Evolutionary conservation across 2,888 invertebrate species (phyloP).

Genomic region (Deilephila porcellus): DNA sequence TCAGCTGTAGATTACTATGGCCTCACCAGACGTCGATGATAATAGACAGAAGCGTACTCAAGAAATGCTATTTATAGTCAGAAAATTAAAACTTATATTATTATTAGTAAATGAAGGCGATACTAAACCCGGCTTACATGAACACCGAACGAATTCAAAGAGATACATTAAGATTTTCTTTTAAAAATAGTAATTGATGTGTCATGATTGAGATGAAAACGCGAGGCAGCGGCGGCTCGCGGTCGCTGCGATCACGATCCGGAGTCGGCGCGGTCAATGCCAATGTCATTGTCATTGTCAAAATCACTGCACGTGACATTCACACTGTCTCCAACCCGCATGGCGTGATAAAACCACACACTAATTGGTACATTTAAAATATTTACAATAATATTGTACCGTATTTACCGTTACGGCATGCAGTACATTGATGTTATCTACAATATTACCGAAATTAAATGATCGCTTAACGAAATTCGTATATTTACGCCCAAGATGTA

Average conservation of each 20-base stretch:
- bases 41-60: no score
- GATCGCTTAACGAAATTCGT: no score
- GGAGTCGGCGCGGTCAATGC: conserved; percentile 59
- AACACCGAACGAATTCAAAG: no score
- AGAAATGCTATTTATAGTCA: no score
- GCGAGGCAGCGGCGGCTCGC: conserved; percentile 34
- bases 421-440: no score
- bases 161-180: neutral
- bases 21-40: no score
- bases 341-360: neutral
- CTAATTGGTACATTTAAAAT: no score
- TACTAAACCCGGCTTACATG: neutral
- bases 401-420: no score
- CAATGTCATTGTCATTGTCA: conserved; percentile 75
- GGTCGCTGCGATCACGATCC: conserved; percentile 36
- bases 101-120: neutral
- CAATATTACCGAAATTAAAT: no score
- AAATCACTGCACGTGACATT: conserved; percentile 50
- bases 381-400: no score
- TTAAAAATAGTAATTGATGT: conserved; percentile 1
- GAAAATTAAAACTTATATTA: neutral
- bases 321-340: neutral
- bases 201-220: conserved; percentile 18
- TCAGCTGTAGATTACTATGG: no score
- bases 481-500: no score